Base-by-base conservation (phyloP, 1,140 invertebrate genomes). In the Lasioglossum albipes region DNA sequence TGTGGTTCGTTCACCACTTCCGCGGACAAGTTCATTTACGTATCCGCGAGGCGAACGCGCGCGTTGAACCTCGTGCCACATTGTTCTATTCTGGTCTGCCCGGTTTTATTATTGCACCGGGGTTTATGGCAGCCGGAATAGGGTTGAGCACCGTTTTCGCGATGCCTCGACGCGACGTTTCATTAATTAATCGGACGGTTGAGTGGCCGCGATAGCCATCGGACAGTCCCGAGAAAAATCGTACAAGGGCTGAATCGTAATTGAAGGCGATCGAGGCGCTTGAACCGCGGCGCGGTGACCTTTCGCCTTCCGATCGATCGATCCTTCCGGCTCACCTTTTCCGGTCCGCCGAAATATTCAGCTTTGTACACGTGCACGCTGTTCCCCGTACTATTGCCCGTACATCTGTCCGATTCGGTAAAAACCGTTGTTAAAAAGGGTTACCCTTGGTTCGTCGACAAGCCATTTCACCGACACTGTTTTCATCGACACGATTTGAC, bases 1-100 rank as follows among this genome's bases (percentile, higher is more conserved):
- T 72, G 79, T 72, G 75, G 84, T 54, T 82, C 75, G 57, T 84
- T 85, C 84, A 74, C 79, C 20, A 59, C 64, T 20, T 59, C 54
- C n/a, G 16, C 31, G 45, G 57, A 42, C 52, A 18, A 57, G 54
- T 74, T 73, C 70, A 57, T 64, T 76, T 70, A 10, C 49, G 64
- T 36, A 78, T 42, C 36, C 52, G 31, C 75, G 57, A 59, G 57
- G 0, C 57, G n/a, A 59, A 54, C 69, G 49, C 42, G 41, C 62
- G 74, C 61, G 70, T 67, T 49, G 57, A 69, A 22, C 66, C 52
- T 20, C 52, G 45, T 49, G 2, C 52, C 16, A 4, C 52, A 54
- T 54, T 54, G 52, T 54, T 54, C 52, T 54, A 54, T 54, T 54
- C 52, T 54, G 16, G 52, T 54, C 45, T 13, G 10, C 45, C 45